Evolutionary conservation across 2,888 invertebrate species (phyloP).

Genomic region (Thelaira solivaga): DNA sequence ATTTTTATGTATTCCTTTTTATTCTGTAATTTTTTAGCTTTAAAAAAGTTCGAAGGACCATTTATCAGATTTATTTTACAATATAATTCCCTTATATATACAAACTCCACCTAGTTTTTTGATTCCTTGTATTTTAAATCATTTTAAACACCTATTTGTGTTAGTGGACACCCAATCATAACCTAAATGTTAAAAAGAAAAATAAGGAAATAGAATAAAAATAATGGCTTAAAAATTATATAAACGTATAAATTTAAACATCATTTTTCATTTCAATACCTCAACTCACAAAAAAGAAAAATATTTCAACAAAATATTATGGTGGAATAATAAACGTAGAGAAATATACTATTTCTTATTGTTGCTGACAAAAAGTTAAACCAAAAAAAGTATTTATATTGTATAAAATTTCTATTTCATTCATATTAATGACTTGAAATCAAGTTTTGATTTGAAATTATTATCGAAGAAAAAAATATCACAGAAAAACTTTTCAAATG

Average conservation of each 20-base stretch:
- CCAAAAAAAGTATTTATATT: slow-evolving; percentile 25
- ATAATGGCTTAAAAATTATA: slow-evolving; percentile 25
- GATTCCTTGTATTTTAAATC: too few species aligned
- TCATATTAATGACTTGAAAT: slow-evolving; percentile 43
- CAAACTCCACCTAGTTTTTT: slow-evolving; percentile 9
- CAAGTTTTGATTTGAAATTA: slow-evolving; percentile 20
- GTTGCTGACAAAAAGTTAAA: slow-evolving; percentile 24
- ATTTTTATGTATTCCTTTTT: too few species aligned
- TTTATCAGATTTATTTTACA: background rate
- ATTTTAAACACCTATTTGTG: slow-evolving; percentile 52
- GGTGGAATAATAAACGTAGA: slow-evolving; percentile 1
- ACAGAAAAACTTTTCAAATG: too few species aligned
- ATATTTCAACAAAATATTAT: background rate
- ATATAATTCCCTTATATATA: too few species aligned
- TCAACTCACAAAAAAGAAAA: background rate
- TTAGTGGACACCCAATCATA: slow-evolving; percentile 9
- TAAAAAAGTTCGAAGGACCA: background rate
- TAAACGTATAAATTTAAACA: slow-evolving; percentile 46
- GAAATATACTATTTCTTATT: background rate
- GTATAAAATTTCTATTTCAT: slow-evolving; percentile 50
- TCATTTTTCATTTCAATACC: slow-evolving; percentile 53
- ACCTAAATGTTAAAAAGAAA: background rate
- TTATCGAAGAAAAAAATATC: background rate
- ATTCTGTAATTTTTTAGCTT: too few species aligned
- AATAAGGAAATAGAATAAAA: background rate